Evolutionary conservation across 1,140 invertebrate genomes (phyloP).

Genomic region (Eciton burchellii): DNA sequence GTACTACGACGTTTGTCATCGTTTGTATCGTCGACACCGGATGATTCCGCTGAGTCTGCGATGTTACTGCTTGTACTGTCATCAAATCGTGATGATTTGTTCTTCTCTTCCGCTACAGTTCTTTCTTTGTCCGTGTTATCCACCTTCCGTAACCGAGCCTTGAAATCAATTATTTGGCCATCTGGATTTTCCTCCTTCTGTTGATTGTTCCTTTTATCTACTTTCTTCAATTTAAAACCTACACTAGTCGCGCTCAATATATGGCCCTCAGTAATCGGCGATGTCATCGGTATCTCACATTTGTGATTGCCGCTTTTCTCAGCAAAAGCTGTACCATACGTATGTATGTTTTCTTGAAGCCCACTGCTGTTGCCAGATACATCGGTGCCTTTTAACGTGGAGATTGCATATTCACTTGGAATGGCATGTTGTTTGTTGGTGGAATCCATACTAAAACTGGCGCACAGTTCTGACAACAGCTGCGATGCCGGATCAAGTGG

Average conservation of each 20-base stretch:
- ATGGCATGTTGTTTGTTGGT: constrained; percentile 67
- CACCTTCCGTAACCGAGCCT: constrained; percentile 93
- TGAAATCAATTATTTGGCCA: constrained; percentile 92
- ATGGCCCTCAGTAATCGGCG: constrained; percentile 73
- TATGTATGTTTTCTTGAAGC: constrained; percentile 54
- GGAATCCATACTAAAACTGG: constrained; percentile 81
- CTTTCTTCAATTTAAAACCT: constrained; percentile 88
- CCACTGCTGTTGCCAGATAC: constrained; percentile 12
- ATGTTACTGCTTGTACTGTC: constrained; percentile 72
- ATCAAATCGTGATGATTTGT: constrained; percentile 64
- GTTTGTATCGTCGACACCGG: constrained; percentile 86
- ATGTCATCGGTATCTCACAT: constrained; percentile 61
- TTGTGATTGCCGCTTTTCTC: constrained; percentile 71
- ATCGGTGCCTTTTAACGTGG: constrained; percentile 71
- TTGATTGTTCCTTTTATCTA: constrained; percentile 86
- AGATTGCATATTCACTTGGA: constrained; percentile 81
- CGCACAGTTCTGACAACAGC: constrained; percentile 90
- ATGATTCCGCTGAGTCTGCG: constrained; percentile 77
- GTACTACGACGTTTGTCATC: constrained; percentile 96
- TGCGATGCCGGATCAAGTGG: constrained; percentile 89
- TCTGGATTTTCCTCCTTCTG: constrained; percentile 86
- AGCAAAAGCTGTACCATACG: neutral
- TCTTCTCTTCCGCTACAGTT: constrained; percentile 74
- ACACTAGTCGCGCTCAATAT: constrained; percentile 71
- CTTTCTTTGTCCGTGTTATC: constrained; percentile 87